These are phyloP conservation scores for Teleogryllus occipitalis DNA, from an alignment of 1,140 invertebrate genomes.

Conservation along the genomic window DNA sequence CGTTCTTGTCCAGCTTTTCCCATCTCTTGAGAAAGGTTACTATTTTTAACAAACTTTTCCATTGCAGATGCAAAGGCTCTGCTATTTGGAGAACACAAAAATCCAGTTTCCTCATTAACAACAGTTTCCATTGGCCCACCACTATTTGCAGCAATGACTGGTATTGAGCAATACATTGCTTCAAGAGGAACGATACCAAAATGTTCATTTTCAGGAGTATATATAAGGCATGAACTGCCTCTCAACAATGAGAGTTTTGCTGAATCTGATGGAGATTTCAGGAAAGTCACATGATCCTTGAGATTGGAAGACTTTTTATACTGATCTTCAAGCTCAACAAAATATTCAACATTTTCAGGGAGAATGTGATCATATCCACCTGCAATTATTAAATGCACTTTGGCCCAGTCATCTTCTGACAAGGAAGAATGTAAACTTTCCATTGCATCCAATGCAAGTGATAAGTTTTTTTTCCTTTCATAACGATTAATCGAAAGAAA, in stretches of 20 bases:
- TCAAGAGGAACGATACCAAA: constrained; percentile 99
- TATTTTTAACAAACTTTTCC: constrained; percentile 27
- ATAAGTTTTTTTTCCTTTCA: constrained; percentile 93
- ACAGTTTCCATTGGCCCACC: constrained; percentile 95
- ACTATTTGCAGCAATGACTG: constrained; percentile 90
- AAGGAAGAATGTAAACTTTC: constrained; percentile 51
- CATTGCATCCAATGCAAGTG: constrained; percentile 73
- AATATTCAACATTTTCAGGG: constrained; percentile 83
- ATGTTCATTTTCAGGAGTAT: constrained; percentile 95
- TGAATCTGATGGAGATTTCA: constrained; percentile 78
- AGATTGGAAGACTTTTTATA: constrained; percentile 41
- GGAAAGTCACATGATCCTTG: constrained; percentile 68
- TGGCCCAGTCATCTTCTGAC: constrained; percentile 45
- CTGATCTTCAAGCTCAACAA: constrained; percentile 62
- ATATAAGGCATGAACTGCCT: constrained; percentile 70
- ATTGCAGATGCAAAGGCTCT: constrained; percentile 73
- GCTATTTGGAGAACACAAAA: constrained; percentile 60
- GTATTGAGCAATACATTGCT: constrained; percentile 89
- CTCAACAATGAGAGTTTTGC: constrained; percentile 74
- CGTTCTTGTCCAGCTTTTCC: constrained; percentile 13
- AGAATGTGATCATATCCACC: constrained; percentile 93
- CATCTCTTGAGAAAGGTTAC: neutral
- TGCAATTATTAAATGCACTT: constrained; percentile 81
- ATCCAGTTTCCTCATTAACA: constrained; percentile 80
- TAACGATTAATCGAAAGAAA: constrained; percentile 96